Base-by-base conservation (phyloP, 2,113 vertebrate species). In the Rhinoderma darwinii region DNA sequence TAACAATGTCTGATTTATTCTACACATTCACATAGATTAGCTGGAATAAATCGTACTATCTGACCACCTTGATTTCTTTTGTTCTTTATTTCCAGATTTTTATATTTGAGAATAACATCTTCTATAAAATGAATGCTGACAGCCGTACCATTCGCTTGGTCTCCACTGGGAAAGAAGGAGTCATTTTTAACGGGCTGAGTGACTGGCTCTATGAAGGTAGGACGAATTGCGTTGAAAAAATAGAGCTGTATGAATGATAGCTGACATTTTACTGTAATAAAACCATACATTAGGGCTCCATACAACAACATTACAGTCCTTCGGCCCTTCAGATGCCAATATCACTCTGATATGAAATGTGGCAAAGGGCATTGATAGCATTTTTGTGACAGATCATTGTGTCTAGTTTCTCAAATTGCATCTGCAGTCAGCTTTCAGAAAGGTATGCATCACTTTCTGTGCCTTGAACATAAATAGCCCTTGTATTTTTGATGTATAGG, bases 31-130 rank as follows among this genome's bases (percentile, higher is more conserved):
- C 30, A 4, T 54, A 37, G 32, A 56, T 37, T 51, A 79, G 4
- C 27, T 20, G 17, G 35, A 56, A 54, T 39, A 39, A 50, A 56
- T 59, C 50, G 4, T n/a, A 80, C 27, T 37, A 59, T 37, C 77
- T 66, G 51, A 82, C 37, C 37, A 20, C 75, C 54, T 35, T 72
- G 10, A 83, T 84, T 22, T 39, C 39, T 9, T 88, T 89, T 88
- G 88, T 89, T 11, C 88, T 82, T 89, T 90, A 86, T 85, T 86
- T 91, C 87, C 82, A 99, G 98, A 97, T 99, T 89, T 99, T 97
- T 91, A 97, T 99, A 91, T 99, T 99, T 90, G 98, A 99, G 93
- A 99, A 99, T 93, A 99, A 99, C 92, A 98, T 99, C 94, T 99
- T 99, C 95, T 99, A 99, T 91, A 96, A 97, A 25, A 96, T 97